phyloP scores from a whole-genome alignment of 2,113 vertebrate genomes.

The Engystomops pustulosus region DNA sequence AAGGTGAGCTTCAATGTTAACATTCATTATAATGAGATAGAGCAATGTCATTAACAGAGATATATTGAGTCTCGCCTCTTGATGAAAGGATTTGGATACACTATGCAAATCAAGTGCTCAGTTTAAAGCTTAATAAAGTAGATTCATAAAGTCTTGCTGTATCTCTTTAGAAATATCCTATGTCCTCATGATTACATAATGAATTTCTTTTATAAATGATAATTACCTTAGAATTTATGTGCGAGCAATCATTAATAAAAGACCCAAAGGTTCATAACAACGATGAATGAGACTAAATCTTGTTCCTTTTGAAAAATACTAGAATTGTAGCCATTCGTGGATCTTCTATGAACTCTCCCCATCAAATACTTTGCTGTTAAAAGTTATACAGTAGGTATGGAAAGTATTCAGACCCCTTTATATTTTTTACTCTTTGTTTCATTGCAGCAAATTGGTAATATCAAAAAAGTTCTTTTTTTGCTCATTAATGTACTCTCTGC shows the following conservation, averaged over 20 bases:
- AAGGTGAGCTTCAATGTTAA: conserved; percentile 44
- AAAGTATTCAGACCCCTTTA: no score
- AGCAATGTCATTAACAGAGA: conserved; percentile 47
- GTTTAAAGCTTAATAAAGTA: conserved; percentile 40
- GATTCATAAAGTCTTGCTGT: conserved; percentile 18
- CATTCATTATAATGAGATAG: conserved; percentile 36
- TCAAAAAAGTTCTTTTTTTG: no score
- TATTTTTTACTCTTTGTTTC: no score
- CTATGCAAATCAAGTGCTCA: conserved; percentile 41
- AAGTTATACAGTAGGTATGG: neutral
- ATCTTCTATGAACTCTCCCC: neutral
- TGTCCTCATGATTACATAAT: conserved; percentile 14
- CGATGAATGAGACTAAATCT: neutral
- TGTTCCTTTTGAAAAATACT: neutral
- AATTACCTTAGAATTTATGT: conserved; percentile 34
- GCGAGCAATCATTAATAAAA: conserved; percentile 25
- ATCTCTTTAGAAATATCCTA: conserved; percentile 24
- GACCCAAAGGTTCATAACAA: neutral
- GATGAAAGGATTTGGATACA: conserved; percentile 33
- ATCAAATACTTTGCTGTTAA: neutral
- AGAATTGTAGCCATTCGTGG: neutral
- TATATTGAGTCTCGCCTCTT: conserved; percentile 14
- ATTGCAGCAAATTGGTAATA: no score
- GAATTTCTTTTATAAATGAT: conserved; percentile 39
- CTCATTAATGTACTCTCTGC: no score